Evolutionary conservation across 1,140 invertebrate species (phyloP), one percentile per base, ranked within the genome.

Genomic region (Drosophila punjabiensis): DNA sequence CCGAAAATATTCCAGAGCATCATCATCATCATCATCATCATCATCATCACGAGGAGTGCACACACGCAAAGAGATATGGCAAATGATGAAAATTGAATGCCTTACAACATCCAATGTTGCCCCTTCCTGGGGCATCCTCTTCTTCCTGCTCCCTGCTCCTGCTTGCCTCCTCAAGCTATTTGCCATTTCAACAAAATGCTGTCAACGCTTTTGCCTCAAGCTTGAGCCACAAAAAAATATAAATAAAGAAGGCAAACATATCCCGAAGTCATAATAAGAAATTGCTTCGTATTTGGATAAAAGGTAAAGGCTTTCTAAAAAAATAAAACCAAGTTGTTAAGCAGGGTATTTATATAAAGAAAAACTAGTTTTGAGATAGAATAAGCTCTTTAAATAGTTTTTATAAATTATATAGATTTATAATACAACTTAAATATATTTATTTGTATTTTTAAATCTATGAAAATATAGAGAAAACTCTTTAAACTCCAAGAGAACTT

Each of bases 1-100:
- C 76, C 75, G 68, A 73, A 80, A 77, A 76, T 65, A 66, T 76
- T 52, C 58, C 55, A 39, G 45, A 41, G 74, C 55, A 58, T 58
- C 55, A 28, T 16, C 55, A 56, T 56, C 55, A 37, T 24, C 53
- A 35, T 32, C 28, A 14, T 7, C 20, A 47, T 45, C 43, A 20
- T 20, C 18, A 48, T 45, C n/a, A 20, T 20, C 18, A 48, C 20
- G 9, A 48, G 47, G 5, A 20, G 13, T 55, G 30, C 18, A 55
- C 32, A 55, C 52, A 55, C 32, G 37, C 32, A 35, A 18, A 53
- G 50, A 53, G 50, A 53, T 53, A 45, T 60, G 43, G 66, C n/a
- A 77, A 60, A 79, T 62, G 65, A 88, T 88, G 85, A 79, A 88
- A 88, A 88, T 88, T 81, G 85, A 88, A 88, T 88, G 85, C 77